Conservation (phyloP, 2,888 invertebrate species). For the Sipha maydis region DNA sequence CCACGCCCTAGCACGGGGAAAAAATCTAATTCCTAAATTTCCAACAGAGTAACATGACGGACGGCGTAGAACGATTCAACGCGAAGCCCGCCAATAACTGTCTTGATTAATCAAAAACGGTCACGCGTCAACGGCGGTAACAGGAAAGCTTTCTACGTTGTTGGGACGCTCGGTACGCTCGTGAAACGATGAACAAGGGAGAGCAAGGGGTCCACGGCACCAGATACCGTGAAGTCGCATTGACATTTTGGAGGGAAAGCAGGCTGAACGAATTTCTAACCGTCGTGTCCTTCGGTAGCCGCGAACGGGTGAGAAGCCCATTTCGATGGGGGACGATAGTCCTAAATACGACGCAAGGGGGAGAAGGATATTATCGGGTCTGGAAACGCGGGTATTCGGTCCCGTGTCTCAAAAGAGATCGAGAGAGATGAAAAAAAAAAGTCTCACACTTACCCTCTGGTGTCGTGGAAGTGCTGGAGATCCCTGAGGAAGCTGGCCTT, state of each 20-base stretch:
- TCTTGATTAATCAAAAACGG: neutral
- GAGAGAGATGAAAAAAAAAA: neutral
- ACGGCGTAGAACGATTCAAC: neutral
- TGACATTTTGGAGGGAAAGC: neutral
- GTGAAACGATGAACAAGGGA: neutral
- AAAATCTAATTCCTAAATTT: neutral
- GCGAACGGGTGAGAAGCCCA: neutral
- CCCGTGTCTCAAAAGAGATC: neutral
- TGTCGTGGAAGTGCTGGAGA: slow-evolving; percentile 89
- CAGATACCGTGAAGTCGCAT: neutral
- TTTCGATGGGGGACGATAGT: neutral
- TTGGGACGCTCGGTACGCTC: neutral
- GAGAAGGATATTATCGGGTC: neutral
- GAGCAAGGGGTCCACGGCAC: neutral
- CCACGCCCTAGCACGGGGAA: neutral
- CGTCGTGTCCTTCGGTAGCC: neutral
- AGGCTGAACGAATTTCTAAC: neutral
- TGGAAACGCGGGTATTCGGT: neutral
- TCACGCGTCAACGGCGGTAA: neutral
- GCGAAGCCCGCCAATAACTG: neutral
- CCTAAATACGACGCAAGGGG: too few species aligned
- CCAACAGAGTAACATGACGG: neutral
- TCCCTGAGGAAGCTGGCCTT: slow-evolving; percentile 84
- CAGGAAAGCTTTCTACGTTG: neutral
- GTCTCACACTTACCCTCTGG: slow-evolving; percentile 79